Base-by-base conservation (phyloP, 2,797 vertebrate genomes). In the Lacerta bilineata region DNA sequence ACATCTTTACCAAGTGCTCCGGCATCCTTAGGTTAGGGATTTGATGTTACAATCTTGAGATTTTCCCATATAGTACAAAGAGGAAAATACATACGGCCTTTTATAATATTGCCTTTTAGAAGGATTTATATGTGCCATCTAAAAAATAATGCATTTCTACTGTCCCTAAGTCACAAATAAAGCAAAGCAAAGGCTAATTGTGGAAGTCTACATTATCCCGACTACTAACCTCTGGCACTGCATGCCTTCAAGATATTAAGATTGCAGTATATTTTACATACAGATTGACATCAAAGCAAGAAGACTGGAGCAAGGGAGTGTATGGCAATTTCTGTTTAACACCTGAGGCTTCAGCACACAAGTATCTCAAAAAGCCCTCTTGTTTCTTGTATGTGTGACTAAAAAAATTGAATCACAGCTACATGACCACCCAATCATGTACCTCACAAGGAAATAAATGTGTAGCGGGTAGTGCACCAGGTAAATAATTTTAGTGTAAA, bases 241-340 rank as follows among this genome's bases (percentile, higher is more conserved):
- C 88, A 46, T 86, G 84, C 88, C 92, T 95, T 92, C 83, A 90
- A 86, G 1, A 92, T 91, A 95, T 94, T 95, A 94, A 94, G 92
- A 95, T 90, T 93, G 90, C 91, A 95, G 64, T 91, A 94, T 92
- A 94, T 93, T 96, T 96, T 95, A 91, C 93, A 95, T 93, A 93
- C 87, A 93, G 91, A 95, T 90, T 95, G 94, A 93, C 94, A 95
- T 88, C 88, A 94, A 90, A 95, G 90, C 82, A 93, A 93, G 93
- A 94, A 93, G 93, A 86, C 93, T 90, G 92, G 94, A 96, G 92
- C 89, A 90, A 93, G 87, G 90, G 78, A 92, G 64, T 88, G 39
- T 39, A 92, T 43, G 92, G 39, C 88, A 91, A 95, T 96, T 96
- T 95, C 81, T 93, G 25, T 91, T 84, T 90, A 93, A 93, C 90